These are phyloP conservation scores for Tolmerus cingulatus DNA, from an alignment of 2,888 invertebrate species.

Conservation along the genomic window DNA sequence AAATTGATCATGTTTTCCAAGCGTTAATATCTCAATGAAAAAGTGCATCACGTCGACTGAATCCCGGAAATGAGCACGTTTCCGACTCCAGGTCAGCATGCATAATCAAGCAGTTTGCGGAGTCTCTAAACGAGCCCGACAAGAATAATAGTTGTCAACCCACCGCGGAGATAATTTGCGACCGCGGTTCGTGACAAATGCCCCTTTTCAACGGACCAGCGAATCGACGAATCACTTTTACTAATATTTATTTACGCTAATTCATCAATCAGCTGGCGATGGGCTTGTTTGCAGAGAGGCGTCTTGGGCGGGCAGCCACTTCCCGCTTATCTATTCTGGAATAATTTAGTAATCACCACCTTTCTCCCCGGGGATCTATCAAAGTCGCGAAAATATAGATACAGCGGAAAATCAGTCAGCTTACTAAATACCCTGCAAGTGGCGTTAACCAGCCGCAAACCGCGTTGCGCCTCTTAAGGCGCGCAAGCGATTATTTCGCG, in stretches of 20 bases:
- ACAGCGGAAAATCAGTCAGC: background rate
- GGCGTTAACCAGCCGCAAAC: background rate
- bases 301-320: conserved; percentile 19
- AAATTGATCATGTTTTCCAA: background rate
- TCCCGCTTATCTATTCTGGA: conserved; percentile 34
- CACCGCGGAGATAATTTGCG: background rate
- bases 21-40: background rate
- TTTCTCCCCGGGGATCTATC: conserved; percentile 22
- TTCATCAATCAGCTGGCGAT: conserved; percentile 21
- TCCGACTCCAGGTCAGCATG: background rate
- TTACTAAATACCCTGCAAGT: background rate
- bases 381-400: conserved; percentile 24
- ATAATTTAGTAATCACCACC: conserved; percentile 41
- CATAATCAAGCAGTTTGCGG: background rate
- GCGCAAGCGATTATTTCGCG: conserved; percentile 1
- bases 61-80: background rate
- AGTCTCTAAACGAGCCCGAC: background rate
- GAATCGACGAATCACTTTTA: conserved; percentile 9
- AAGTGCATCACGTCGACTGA: background rate
- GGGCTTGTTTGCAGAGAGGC: background rate
- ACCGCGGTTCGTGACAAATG: conserved; percentile 6
- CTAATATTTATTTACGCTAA: background rate
- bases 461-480: conserved; percentile 15
- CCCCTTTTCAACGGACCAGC: conserved; percentile 22
- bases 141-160: background rate